Percentiles rank a stretch among this genome's conserved stretches.
Evolutionary conservation across 2,888 invertebrate genomes (phyloP).

Genomic region (Phanerotoma sp.): DNA sequence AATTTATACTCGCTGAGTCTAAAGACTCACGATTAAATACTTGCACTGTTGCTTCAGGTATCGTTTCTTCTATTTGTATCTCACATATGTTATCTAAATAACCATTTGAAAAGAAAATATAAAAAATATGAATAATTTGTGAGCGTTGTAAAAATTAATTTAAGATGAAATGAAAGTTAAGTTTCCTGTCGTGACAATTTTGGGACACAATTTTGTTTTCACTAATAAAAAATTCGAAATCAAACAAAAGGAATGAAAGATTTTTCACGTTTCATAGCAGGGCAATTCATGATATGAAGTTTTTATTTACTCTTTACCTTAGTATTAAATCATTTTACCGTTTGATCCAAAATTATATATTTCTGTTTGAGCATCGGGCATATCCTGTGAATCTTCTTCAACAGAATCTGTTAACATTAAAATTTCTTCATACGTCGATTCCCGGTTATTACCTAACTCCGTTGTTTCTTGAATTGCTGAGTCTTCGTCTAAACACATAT

Average conservation of each 20-base stretch:
- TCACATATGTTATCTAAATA: constrained; percentile 37
- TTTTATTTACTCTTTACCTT: no score
- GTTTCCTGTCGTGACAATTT: no score
- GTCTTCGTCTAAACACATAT: background rate
- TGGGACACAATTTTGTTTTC: no score
- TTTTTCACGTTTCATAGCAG: no score
- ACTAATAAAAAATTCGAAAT: no score
- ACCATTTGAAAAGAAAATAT: constrained; percentile 8
- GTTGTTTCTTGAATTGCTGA: constrained; percentile 1
- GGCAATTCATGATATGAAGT: no score
- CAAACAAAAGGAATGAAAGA: no score
- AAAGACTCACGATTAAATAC: constrained; percentile 61
- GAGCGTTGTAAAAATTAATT: background rate
- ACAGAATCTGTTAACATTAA: constrained; percentile 29
- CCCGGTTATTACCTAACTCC: constrained; percentile 6
- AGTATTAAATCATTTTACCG: constrained; percentile 31
- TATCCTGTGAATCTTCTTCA: constrained; percentile 33
- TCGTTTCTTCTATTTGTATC: constrained; percentile 37
- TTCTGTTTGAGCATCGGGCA: constrained; percentile 38
- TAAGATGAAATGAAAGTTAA: background rate
- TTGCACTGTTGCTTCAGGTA: constrained; percentile 56
- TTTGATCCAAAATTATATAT: constrained; percentile 38
- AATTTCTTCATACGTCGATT: constrained; percentile 31
- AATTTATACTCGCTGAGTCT: constrained; percentile 60
- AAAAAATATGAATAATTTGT: background rate